phyloP scores from a whole-genome alignment of 2,888 invertebrate species.

The Macrophya annulata region DNA sequence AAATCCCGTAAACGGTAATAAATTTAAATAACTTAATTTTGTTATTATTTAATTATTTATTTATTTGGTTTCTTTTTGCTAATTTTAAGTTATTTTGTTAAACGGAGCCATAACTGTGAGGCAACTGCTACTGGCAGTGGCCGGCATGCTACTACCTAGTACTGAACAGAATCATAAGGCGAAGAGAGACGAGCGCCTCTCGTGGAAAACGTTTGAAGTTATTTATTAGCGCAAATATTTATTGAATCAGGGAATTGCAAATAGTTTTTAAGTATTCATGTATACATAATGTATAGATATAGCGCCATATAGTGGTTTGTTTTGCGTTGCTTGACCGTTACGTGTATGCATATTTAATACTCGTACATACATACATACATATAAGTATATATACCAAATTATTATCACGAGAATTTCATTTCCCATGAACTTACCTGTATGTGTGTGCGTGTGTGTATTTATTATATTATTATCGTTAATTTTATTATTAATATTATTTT shows the following conservation, averaged over 20 bases:
- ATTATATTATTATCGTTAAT: too few species aligned
- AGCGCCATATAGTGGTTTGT: background rate
- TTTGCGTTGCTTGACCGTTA: background rate
- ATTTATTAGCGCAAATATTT: constrained; percentile 15
- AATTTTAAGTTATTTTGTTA: background rate
- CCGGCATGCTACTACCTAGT: constrained; percentile 44
- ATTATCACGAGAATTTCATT: background rate
- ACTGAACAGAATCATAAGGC: constrained; percentile 2
- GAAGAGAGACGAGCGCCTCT: background rate
- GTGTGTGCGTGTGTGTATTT: too few species aligned
- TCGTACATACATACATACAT: background rate
- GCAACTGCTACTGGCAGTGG: constrained; percentile 44
- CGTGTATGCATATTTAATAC: too few species aligned
- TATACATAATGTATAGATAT: background rate
- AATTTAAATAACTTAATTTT: background rate
- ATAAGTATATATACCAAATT: too few species aligned
- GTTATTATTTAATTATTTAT: too few species aligned
- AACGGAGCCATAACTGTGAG: background rate
- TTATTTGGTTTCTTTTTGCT: constrained; percentile 3
- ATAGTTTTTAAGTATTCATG: background rate
- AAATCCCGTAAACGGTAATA: background rate
- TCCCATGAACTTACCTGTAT: background rate
- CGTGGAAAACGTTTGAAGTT: background rate
- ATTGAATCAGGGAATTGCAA: background rate
- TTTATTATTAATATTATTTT: background rate